Conservation (phyloP, 2,888 invertebrate genomes). For the Brachyptera risi region DNA sequence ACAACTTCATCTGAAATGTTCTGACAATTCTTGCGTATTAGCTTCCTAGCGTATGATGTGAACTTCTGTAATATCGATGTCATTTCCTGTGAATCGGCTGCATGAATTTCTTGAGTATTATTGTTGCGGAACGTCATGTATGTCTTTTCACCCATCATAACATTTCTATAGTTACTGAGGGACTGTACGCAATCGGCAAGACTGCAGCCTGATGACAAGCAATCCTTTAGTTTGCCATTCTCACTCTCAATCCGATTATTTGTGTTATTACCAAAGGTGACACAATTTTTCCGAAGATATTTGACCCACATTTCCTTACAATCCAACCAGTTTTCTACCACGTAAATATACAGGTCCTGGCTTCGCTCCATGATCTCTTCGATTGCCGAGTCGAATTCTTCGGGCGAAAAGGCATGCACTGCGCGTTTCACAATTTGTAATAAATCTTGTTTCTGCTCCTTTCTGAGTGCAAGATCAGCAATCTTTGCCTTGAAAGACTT, state of each 20-base stretch:
- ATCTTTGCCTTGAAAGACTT: background rate
- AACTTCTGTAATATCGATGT: background rate
- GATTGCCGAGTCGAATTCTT: background rate
- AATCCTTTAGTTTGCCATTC: background rate
- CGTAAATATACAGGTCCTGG: background rate
- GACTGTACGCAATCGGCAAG: too few species aligned
- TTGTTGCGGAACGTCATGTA: background rate
- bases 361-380: background rate
- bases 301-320: background rate
- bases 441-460: background rate
- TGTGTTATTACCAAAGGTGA: background rate
- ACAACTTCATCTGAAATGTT: background rate
- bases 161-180: too few species aligned
- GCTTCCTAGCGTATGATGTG: background rate
- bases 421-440: background rate
- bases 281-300: background rate
- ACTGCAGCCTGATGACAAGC: background rate
- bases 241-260: background rate
- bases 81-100: background rate
- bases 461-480: background rate
- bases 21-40: background rate
- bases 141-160: background rate
- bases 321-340: background rate
- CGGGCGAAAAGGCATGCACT: background rate
- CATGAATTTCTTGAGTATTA: background rate